These are phyloP conservation scores for Hydropsyche betteni DNA, from an alignment of 2,888 invertebrate species.

Conservation along the genomic window DNA sequence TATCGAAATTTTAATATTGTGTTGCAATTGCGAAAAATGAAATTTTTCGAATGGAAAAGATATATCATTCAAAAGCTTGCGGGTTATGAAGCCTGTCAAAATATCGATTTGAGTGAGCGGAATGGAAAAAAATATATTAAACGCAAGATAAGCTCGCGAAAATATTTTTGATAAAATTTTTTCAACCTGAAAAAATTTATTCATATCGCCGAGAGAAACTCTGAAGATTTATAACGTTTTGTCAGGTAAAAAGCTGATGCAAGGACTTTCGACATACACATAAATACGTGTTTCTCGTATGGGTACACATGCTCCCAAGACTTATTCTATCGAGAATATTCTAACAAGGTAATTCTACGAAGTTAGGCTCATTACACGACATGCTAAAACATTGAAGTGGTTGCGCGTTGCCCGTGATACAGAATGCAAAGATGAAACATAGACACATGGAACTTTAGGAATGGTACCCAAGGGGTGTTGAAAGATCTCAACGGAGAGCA, in stretches of 20 bases:
- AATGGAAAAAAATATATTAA: constrained; percentile 6
- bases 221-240: too few species aligned
- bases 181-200: background rate
- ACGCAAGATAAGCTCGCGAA: constrained; percentile 19
- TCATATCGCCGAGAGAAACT: too few species aligned
- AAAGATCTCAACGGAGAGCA: background rate
- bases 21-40: too few species aligned
- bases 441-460: background rate
- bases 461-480: constrained; percentile 10
- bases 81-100: constrained; percentile 23
- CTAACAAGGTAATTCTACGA: constrained; percentile 2
- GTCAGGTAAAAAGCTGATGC: too few species aligned
- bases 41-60: too few species aligned
- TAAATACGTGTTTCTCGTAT: too few species aligned
- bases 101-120: constrained; percentile 18
- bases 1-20: too few species aligned
- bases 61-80: constrained; percentile 11
- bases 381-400: constrained; percentile 21
- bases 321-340: constrained; percentile 25
- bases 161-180: constrained; percentile 1
- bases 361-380: constrained; percentile 25
- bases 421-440: constrained; percentile 22
- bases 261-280: too few species aligned
- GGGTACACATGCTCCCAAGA: background rate
- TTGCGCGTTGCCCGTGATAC: constrained; percentile 2